Evolutionary conservation across 1,140 invertebrate genomes (phyloP).

Genomic region (Drosophila azteca): DNA sequence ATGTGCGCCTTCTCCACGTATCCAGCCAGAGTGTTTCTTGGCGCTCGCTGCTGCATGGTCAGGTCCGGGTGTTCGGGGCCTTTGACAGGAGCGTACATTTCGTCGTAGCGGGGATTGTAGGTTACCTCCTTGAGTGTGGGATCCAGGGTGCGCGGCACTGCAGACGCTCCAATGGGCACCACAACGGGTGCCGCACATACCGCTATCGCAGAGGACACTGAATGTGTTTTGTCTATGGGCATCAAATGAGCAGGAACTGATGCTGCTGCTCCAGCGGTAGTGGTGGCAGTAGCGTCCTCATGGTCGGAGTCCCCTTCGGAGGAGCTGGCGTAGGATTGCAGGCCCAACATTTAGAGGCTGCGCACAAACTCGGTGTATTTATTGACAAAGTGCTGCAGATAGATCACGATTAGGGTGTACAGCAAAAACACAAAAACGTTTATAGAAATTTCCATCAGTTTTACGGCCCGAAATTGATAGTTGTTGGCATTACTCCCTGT

Average conservation of each 20-base stretch:
- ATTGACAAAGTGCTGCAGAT: conserved; percentile 72
- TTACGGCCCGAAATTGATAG: too few relatives aligned
- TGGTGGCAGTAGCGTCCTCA: conserved; percentile 26
- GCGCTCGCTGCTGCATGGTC: conserved; percentile 93
- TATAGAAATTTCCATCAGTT: conserved; percentile 69
- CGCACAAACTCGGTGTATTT: conserved; percentile 66
- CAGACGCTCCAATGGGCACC: conserved; percentile 87
- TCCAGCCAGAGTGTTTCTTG: conserved; percentile 96
- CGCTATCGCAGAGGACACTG: conserved; percentile 86
- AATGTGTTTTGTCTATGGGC: conserved; percentile 80
- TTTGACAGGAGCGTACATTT: conserved; percentile 95
- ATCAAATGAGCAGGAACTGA: conserved; percentile 84
- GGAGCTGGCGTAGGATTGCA: conserved; percentile 75
- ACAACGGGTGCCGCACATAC: conserved; percentile 92
- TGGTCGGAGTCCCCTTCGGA: conserved; percentile 72
- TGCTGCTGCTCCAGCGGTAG: not conserved
- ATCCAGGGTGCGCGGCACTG: conserved; percentile 87
- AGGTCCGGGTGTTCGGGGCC: conserved; percentile 96
- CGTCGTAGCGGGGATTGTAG: conserved; percentile 97
- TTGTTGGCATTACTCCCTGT: too few relatives aligned
- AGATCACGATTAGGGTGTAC: conserved; percentile 61
- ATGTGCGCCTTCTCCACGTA: conserved; percentile 98
- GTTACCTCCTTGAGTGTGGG: conserved; percentile 91
- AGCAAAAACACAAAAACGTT: conserved; percentile 73
- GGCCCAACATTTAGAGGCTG: conserved; percentile 63